Evolutionary conservation across 2,888 invertebrate species (phyloP).

Genomic region (Strigamia transsilvanica): DNA sequence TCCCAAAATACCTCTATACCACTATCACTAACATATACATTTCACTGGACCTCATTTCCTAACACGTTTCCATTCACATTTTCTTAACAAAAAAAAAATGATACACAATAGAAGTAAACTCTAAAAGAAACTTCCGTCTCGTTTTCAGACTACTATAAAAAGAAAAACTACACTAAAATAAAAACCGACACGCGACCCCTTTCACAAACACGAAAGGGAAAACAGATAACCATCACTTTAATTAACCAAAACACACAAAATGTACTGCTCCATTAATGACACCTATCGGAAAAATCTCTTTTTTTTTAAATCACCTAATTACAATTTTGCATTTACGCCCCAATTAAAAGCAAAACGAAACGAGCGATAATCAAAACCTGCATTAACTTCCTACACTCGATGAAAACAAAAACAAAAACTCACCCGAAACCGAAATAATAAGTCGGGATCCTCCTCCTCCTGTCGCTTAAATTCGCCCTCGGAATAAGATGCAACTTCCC

Average conservation of each 20-base stretch:
- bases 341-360: slow-evolving; percentile 12
- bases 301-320: slow-evolving; percentile 20
- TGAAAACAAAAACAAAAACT: not conserved
- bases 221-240: slow-evolving; percentile 17
- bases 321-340: slow-evolving; percentile 1
- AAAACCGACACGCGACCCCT: slow-evolving; percentile 32
- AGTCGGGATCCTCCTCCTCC: slow-evolving; percentile 14
- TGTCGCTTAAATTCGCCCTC: slow-evolving; percentile 13
- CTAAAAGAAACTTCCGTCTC: slow-evolving; percentile 3
- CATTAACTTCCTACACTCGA: not conserved
- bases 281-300: not conserved
- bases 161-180: not conserved
- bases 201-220: slow-evolving; percentile 15
- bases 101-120: not conserved
- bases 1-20: not conserved
- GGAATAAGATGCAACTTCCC: slow-evolving; percentile 37
- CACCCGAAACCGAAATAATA: slow-evolving; percentile 13
- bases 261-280: not conserved
- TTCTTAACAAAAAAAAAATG: not conserved
- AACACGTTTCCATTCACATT: not conserved
- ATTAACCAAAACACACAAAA: not conserved
- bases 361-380: not conserved
- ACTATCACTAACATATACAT: not conserved
- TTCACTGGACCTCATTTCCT: slow-evolving; percentile 8
- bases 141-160: not conserved